Evolutionary conservation across 2,797 vertebrate genomes (phyloP).

Genomic region (Gymnoscopelus braueri): DNA sequence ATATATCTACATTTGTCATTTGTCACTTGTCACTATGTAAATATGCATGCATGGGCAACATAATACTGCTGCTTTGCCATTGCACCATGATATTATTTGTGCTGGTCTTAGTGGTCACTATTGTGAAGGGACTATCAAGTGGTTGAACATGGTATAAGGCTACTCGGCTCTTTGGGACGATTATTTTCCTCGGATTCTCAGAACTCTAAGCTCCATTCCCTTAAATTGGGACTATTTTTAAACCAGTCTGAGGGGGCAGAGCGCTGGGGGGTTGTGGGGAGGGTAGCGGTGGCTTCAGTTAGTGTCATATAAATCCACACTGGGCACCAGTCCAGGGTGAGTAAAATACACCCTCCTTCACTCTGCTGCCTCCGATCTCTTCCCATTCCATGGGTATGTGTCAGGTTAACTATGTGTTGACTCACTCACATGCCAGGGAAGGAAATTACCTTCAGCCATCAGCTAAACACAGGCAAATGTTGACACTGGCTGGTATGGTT

Average conservation of each 20-base stretch:
- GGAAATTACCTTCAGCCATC: too few species aligned
- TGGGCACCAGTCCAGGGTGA: constrained; percentile 69
- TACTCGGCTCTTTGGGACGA: constrained; percentile 56
- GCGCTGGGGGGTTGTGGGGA: constrained; percentile 18
- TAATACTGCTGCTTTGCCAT: too few species aligned
- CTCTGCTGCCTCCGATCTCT: constrained; percentile 32
- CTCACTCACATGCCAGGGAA: constrained; percentile 42
- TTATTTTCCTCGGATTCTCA: constrained; percentile 70
- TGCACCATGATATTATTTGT: constrained; percentile 39
- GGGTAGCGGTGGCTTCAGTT: constrained; percentile 41
- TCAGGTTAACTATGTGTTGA: constrained; percentile 73
- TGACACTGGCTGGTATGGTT: too few species aligned
- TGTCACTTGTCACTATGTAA: too few species aligned
- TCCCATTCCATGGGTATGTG: constrained; percentile 52
- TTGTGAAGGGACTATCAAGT: constrained; percentile 52
- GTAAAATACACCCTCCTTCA: constrained; percentile 58
- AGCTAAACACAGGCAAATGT: too few species aligned
- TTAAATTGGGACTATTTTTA: constrained; percentile 80
- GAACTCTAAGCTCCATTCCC: constrained; percentile 72
- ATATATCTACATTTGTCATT: too few species aligned
- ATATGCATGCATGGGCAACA: constrained; percentile 27
- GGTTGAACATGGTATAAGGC: constrained; percentile 55
- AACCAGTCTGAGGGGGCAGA: constrained; percentile 39
- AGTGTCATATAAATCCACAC: constrained; percentile 76
- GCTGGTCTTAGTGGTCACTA: constrained; percentile 53